Evolutionary conservation across 2,113 vertebrate species (phyloP).

Genomic region (Hylia prasina): DNA sequence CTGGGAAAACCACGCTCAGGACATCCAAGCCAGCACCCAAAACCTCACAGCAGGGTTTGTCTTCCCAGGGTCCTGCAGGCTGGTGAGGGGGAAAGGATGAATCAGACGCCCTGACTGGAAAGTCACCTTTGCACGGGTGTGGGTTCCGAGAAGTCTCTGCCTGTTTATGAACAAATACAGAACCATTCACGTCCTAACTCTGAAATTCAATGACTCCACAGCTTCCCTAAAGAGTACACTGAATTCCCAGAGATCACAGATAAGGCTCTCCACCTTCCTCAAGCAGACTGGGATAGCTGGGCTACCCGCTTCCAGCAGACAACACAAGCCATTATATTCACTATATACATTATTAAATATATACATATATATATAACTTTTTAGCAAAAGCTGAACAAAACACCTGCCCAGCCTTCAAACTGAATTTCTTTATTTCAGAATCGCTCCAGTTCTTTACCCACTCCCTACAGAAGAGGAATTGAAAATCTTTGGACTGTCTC

Average conservation of each 20-base stretch:
- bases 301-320: neutral
- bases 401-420: neutral
- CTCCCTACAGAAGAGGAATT: neutral
- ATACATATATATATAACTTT: neutral
- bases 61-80: neutral
- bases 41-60: neutral
- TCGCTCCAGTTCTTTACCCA: neutral
- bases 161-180: neutral
- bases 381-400: neutral
- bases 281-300: neutral
- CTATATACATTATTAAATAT: neutral
- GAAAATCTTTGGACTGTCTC: neutral
- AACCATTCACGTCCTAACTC: neutral
- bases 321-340: neutral
- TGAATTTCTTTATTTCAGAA: neutral
- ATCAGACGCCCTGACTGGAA: neutral
- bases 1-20: fast-evolving
- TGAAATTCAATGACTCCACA: neutral
- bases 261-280: neutral
- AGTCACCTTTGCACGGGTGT: neutral
- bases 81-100: neutral
- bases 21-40: neutral
- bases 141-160: neutral
- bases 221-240: neutral
- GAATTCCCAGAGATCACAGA: neutral